These are phyloP conservation scores for Coracias cyanogaster DNA, from an alignment of 2,797 vertebrate genomes.

Conservation along the genomic window DNA sequence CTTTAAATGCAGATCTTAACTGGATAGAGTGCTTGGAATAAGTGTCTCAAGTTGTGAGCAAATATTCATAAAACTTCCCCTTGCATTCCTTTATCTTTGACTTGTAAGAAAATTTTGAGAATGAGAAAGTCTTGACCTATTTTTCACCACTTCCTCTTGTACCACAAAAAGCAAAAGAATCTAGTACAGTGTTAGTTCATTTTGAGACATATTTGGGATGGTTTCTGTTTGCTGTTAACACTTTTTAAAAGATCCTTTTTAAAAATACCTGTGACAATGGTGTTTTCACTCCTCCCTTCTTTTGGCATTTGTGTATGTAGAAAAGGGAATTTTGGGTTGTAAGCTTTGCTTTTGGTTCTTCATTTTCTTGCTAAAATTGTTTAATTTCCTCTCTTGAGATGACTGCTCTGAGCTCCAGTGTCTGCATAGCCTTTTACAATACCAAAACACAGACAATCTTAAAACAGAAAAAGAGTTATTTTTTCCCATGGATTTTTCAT, in stretches of 20 bases:
- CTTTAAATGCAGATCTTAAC: not conserved
- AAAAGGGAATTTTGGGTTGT: not conserved
- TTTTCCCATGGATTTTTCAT: not conserved
- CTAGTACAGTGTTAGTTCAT: not conserved
- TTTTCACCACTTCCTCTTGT: slow-evolving; percentile 11
- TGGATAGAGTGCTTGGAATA: not conserved
- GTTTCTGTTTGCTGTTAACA: not conserved
- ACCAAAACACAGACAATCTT: not conserved
- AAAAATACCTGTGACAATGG: not conserved
- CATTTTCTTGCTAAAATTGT: not conserved
- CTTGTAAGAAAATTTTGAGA: not conserved
- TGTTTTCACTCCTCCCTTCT: not conserved
- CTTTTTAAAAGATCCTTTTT: not conserved
- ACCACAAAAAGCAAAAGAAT: slow-evolving; percentile 7
- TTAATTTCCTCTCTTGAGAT: not conserved
- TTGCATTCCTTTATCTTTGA: not conserved
- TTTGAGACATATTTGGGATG: not conserved
- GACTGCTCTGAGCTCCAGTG: not conserved
- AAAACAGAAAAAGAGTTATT: not conserved
- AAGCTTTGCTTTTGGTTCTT: not conserved
- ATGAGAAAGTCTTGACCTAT: not conserved
- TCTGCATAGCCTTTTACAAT: not conserved
- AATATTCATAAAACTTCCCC: not conserved
- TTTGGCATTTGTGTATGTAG: not conserved
- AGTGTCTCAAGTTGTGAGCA: not conserved